A percentile compares a stretch with the other conserved stretches of the same genome.
phyloP scores from a whole-genome alignment of 2,797 vertebrate species.

The Catamblyrhynchus diadema region DNA sequence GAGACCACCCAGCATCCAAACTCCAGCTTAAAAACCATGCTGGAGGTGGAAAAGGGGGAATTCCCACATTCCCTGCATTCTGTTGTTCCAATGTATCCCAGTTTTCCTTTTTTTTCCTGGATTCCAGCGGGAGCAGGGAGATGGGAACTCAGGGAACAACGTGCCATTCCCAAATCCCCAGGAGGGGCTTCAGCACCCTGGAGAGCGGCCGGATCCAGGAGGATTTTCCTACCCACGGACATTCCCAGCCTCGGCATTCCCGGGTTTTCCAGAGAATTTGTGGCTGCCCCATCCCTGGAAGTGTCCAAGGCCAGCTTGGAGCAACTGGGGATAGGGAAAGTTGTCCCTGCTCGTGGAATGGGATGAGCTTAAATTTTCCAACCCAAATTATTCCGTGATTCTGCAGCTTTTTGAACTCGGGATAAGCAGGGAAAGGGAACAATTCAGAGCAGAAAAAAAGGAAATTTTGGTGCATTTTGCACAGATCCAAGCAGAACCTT shows the following conservation, averaged over 20 bases:
- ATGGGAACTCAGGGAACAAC: fast-evolving
- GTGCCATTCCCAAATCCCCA: fast-evolving
- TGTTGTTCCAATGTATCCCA: fast-evolving
- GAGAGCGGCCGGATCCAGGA: constrained; percentile 23
- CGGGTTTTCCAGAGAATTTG: neutral
- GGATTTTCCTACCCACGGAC: neutral
- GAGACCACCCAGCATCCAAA: neutral
- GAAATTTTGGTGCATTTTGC: neutral
- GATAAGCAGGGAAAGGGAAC: neutral
- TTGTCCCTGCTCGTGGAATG: neutral
- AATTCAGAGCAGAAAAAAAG: neutral
- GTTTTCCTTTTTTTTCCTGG: neutral
- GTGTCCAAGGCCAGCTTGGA: neutral
- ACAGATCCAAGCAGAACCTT: neutral
- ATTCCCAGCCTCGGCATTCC: fast-evolving
- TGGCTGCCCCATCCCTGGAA: neutral
- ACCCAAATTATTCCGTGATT: neutral
- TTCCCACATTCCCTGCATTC: neutral
- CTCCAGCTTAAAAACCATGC: fast-evolving
- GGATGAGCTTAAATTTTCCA: neutral
- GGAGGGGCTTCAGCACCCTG: constrained; percentile 69
- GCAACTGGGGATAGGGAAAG: neutral
- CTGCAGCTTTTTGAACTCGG: neutral
- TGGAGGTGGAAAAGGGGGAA: fast-evolving
- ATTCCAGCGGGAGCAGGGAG: fast-evolving